Conservation (phyloP, 64 coral and sea anemone genomes). For the Montipora cactus region DNA sequence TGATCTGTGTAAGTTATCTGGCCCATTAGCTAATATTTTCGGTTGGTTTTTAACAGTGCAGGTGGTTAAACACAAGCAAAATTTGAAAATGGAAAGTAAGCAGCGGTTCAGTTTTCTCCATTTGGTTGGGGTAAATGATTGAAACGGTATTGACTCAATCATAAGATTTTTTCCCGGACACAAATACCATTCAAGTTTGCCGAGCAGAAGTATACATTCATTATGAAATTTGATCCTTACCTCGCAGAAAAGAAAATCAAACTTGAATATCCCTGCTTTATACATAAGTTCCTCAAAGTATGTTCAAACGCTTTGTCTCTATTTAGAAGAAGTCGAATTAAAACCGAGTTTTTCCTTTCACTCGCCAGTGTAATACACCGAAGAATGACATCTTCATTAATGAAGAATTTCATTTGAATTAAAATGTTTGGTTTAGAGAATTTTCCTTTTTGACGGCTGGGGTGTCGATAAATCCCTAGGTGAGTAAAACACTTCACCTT, state of each 20-base stretch:
- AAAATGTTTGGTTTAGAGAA: too few relatives aligned
- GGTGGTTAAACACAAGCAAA: conserved; percentile 31
- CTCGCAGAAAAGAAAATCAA: conserved; percentile 3
- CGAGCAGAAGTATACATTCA: conserved; percentile 9
- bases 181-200: conserved; percentile 35
- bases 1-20: not conserved
- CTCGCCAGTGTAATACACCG: not conserved
- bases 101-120: conserved; percentile 37
- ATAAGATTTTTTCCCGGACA: not conserved
- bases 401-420: not conserved
- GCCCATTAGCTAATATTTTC: conserved; percentile 54
- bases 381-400: conserved; percentile 33
- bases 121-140: conserved; percentile 39
- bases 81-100: conserved; percentile 45
- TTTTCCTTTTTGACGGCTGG: too few relatives aligned
- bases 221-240: conserved; percentile 40
- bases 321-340: not conserved
- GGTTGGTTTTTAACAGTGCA: conserved; percentile 41
- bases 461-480: too few relatives aligned
- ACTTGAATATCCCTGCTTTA: too few relatives aligned
- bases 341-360: not conserved
- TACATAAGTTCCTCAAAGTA: too few relatives aligned
- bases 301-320: too few relatives aligned
- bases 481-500: too few relatives aligned
- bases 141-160: conserved; percentile 25